Conservation (phyloP, 1,140 invertebrate species). For the Drosophila sproati region DNA sequence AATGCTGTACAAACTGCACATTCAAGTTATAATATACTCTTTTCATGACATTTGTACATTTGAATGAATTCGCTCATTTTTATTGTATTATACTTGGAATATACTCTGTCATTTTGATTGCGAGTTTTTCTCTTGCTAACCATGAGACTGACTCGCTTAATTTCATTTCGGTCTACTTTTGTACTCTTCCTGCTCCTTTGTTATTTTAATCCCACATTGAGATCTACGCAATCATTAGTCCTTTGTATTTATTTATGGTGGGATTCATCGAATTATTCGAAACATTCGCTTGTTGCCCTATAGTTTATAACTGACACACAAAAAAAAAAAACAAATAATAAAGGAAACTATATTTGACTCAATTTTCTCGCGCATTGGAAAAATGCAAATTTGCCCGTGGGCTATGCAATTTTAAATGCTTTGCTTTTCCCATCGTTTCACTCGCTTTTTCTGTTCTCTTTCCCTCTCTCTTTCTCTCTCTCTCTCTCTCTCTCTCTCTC, state of each 20-base stretch:
- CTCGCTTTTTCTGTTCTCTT: neutral
- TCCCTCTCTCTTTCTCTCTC: neutral
- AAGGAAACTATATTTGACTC: conserved; percentile 33
- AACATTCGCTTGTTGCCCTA: conserved; percentile 9
- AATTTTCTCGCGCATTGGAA: conserved; percentile 29
- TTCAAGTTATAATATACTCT: too few relatives aligned
- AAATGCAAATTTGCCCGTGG: conserved; percentile 33
- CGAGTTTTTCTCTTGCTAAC: too few relatives aligned
- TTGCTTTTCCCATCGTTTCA: conserved; percentile 43
- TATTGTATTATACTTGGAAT: too few relatives aligned
- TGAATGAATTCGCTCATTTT: too few relatives aligned
- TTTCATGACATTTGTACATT: too few relatives aligned
- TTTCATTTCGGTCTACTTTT: neutral
- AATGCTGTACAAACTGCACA: too few relatives aligned
- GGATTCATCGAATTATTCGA: conserved; percentile 22
- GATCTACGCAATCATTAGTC: neutral
- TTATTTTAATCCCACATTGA: neutral
- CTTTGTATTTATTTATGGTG: neutral
- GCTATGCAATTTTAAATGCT: conserved; percentile 51
- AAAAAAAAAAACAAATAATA: neutral
- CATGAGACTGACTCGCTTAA: too few relatives aligned
- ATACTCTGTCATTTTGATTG: too few relatives aligned
- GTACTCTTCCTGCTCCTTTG: neutral
- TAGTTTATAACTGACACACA: conserved; percentile 31
- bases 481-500: conserved; percentile 1